These are phyloP conservation scores for Meloidogyne floridensis DNA, from an alignment of 1,140 invertebrate genomes.

Conservation along the genomic window DNA sequence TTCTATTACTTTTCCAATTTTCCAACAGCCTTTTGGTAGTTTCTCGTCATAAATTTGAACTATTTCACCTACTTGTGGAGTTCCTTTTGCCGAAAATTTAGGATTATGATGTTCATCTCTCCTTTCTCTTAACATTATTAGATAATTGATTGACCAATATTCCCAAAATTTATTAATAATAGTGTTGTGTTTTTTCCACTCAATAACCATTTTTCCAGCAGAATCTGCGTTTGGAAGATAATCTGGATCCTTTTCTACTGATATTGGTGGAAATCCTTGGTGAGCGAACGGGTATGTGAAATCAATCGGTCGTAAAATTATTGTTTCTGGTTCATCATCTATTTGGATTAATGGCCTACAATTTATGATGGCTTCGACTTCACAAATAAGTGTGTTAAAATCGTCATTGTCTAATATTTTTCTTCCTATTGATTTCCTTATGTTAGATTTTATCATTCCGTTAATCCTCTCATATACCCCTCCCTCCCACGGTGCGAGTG, in stretches of 20 bases:
- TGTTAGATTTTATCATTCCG: background rate
- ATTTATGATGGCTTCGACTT: background rate
- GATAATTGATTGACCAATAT: background rate
- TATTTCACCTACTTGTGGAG: background rate
- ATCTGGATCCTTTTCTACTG: background rate
- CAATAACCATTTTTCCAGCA: background rate
- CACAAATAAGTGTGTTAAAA: background rate
- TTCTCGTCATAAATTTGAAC: background rate
- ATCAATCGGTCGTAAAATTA: background rate
- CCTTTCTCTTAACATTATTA: background rate
- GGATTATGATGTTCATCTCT: background rate
- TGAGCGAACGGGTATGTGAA: conserved; percentile 9
- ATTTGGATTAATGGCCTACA: background rate
- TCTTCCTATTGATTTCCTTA: background rate
- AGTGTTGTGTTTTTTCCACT: background rate
- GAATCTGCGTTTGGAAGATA: background rate
- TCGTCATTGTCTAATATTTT: background rate
- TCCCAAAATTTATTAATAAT: background rate
- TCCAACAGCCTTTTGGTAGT: conserved; percentile 6
- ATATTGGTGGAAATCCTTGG: background rate
- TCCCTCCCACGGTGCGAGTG: background rate
- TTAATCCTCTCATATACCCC: background rate
- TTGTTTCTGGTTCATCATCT: background rate
- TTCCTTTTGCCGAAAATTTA: background rate
- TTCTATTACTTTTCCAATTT: conserved; percentile 9